These are phyloP conservation scores for Opisthocomus hoazin DNA, from an alignment of 2,113 vertebrate genomes.

Conservation along the genomic window DNA sequence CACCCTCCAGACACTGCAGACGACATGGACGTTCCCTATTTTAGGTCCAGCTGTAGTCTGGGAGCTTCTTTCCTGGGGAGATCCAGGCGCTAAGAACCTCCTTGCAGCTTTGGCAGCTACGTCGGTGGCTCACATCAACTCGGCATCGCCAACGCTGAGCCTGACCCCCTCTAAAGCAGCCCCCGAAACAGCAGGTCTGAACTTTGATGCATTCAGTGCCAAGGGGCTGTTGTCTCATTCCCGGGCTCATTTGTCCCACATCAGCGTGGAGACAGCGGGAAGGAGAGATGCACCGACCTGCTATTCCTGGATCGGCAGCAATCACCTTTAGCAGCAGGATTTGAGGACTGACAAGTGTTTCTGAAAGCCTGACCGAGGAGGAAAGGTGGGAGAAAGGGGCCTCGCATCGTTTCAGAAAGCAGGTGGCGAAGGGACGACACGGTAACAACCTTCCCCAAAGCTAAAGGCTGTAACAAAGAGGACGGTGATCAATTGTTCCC, in stretches of 20 bases:
- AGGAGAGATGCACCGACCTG: neutral
- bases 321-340: neutral
- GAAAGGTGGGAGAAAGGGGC: neutral
- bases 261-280: neutral
- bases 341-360: slow-evolving; percentile 5
- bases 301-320: neutral
- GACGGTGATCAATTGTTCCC: slow-evolving; percentile 53
- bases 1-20: neutral
- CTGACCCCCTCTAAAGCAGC: neutral
- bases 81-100: neutral
- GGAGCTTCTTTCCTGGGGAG: neutral
- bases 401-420: neutral
- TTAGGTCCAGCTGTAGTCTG: neutral
- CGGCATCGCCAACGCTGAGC: neutral
- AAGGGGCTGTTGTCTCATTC: neutral
- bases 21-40: neutral
- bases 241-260: neutral
- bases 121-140: neutral
- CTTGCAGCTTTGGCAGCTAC: neutral
- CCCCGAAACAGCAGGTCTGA: neutral
- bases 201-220: neutral
- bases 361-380: slow-evolving; percentile 3
- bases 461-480: slow-evolving; percentile 34
- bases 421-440: neutral
- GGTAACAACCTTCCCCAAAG: slow-evolving; percentile 47